Percentiles rank a stretch among this genome's conserved stretches.
phyloP scores from a whole-genome alignment of 2,113 vertebrate genomes.

The Brevimyrus niger region DNA sequence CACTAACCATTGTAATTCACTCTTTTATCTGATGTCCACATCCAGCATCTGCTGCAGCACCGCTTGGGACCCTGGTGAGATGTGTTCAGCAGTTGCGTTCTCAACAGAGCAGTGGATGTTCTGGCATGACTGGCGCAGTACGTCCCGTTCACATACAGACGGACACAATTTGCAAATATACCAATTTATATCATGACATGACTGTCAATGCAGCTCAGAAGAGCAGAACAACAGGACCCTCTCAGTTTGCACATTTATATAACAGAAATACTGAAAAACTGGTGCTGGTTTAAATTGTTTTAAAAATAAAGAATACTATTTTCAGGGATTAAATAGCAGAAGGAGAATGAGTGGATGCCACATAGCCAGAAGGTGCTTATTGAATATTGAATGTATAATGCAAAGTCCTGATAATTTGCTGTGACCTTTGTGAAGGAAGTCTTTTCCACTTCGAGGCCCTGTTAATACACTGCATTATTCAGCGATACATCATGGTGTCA shows the following conservation, averaged over 20 bases:
- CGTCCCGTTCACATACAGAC: not conserved
- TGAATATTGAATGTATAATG: slow-evolving; percentile 1
- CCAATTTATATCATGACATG: not conserved
- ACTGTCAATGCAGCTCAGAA: not conserved
- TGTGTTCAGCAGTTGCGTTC: not conserved
- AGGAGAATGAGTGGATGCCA: not conserved
- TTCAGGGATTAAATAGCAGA: not conserved
- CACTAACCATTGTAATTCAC: not conserved
- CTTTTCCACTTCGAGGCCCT: not conserved
- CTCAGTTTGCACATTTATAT: not conserved
- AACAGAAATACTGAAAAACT: not conserved
- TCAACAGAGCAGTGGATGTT: not conserved
- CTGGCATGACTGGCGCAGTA: not conserved
- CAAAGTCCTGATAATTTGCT: slow-evolving; percentile 8
- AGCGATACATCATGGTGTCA: not conserved
- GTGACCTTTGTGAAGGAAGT: slow-evolving; percentile 6
- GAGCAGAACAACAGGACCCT: not conserved
- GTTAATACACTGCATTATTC: not conserved
- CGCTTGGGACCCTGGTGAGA: not conserved
- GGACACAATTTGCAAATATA: not conserved
- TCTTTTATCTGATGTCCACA: not conserved
- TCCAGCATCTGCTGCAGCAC: not conserved
- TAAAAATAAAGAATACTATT: not conserved
- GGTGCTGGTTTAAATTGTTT: not conserved
- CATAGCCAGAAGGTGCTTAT: not conserved